Evolutionary conservation across 2,797 vertebrate species (phyloP), one percentile per base, ranked within the genome.

Genomic region (Enteromius trimaculatus): DNA sequence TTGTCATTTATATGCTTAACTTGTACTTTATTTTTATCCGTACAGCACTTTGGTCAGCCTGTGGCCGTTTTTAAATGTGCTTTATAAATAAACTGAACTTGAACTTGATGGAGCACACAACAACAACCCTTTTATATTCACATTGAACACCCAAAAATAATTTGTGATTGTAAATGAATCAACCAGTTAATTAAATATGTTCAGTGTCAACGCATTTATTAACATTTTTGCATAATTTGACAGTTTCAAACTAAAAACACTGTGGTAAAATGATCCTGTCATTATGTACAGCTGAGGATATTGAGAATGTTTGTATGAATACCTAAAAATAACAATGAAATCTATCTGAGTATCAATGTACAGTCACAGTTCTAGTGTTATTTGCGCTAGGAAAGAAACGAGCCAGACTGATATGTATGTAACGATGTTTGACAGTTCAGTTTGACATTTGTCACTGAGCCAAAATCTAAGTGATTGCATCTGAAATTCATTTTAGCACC

Each of bases 401-500:
- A 42, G 53, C 34, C 74, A 39, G 23, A 42, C 53, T 76, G 72
- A 26, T 53, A 76, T 26, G 53, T 26, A 23, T 58, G 51, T 37
- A 39, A 76, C 37, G 7, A 39, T 76, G n/a, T 37, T 4, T 42
- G 74, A 76, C 74, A 76, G 34, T 42, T 76, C 13, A 2, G 34
- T 17, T 42, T 42, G 74, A 76, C 53, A 75, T 39, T 17, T 76
- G 51, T 76, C 53, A 26, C 13, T 23, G 72, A 76, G 51, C 21
- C 34, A 9, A 26, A 76, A 23, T 75, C 31, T n/a, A 75, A 75
- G 31, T 75, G 31, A 75, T 58, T 76, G 21, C 34, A 26, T 58
- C 21, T 58, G 31, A 76, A 76, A 76, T 76, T 4, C n/a, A 60
- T 60, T 76, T 39, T 42, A 76, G 34, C 74, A 60, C 53, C 74